phyloP scores from a whole-genome alignment of 2,113 vertebrate species.

The Eurystomus gularis region DNA sequence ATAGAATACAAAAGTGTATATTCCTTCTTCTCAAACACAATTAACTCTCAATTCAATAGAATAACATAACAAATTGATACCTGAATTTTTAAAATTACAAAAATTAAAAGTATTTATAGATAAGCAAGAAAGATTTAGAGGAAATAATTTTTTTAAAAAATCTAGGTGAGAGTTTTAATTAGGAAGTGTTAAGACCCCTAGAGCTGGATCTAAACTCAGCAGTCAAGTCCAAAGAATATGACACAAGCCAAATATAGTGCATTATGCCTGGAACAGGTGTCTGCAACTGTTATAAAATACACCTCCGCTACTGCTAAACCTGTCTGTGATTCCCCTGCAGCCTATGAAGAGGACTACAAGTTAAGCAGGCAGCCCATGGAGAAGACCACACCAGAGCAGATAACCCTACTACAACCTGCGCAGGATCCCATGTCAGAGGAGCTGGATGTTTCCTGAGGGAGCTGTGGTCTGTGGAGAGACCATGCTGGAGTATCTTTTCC shows the following conservation, averaged over 20 bases:
- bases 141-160: background rate
- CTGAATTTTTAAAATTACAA: background rate
- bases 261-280: background rate
- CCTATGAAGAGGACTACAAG: background rate
- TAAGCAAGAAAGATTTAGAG: background rate
- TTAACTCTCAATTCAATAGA: background rate
- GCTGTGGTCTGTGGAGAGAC: background rate
- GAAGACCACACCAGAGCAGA: background rate
- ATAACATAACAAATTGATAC: background rate
- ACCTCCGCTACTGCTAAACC: background rate
- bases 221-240: background rate
- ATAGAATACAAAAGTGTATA: background rate
- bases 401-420: background rate
- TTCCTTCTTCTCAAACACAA: background rate
- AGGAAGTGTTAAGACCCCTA: background rate
- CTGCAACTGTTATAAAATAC: background rate
- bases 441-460: background rate
- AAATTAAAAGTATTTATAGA: background rate
- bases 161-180: background rate
- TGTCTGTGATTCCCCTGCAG: background rate
- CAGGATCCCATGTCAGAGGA: accelerated
- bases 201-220: background rate
- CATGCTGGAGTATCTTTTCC: background rate
- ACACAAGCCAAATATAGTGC: background rate
- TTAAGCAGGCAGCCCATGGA: background rate